Conservation (phyloP, 1,140 invertebrate species). For the Epicauta chinensis region DNA sequence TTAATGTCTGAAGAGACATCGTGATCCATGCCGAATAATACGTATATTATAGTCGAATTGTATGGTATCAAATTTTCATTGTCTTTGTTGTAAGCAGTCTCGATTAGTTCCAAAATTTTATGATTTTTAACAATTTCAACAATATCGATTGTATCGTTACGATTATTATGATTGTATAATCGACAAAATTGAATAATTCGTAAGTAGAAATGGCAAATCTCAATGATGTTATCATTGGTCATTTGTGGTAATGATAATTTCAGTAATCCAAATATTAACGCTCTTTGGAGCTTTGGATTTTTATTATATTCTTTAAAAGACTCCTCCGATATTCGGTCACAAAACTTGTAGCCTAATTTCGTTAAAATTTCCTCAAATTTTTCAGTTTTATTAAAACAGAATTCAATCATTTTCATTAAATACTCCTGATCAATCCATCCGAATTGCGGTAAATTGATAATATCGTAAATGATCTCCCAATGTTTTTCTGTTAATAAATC, state of each 20-base stretch:
- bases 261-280: background rate
- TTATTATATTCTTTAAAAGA: background rate
- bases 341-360: background rate
- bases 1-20: too few relatives aligned
- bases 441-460: background rate
- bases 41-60: too few relatives aligned
- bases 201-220: too few relatives aligned
- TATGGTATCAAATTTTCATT: background rate
- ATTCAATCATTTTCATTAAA: background rate
- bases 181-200: background rate
- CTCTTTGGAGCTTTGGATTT: background rate
- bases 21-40: too few relatives aligned
- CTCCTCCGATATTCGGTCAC: too few relatives aligned
- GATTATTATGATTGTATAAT: background rate
- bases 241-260: background rate
- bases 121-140: background rate
- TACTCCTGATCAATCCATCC: background rate
- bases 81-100: background rate
- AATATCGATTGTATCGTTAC: background rate
- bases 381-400: conserved; percentile 3
- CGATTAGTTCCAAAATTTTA: background rate
- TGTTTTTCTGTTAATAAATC: conserved; percentile 2
- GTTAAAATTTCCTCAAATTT: background rate
- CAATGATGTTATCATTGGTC: background rate
- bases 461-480: background rate